Evolutionary conservation across 2,113 vertebrate species (phyloP), one percentile per base, ranked within the genome.

Genomic region (Brienomyrus longianalis): DNA sequence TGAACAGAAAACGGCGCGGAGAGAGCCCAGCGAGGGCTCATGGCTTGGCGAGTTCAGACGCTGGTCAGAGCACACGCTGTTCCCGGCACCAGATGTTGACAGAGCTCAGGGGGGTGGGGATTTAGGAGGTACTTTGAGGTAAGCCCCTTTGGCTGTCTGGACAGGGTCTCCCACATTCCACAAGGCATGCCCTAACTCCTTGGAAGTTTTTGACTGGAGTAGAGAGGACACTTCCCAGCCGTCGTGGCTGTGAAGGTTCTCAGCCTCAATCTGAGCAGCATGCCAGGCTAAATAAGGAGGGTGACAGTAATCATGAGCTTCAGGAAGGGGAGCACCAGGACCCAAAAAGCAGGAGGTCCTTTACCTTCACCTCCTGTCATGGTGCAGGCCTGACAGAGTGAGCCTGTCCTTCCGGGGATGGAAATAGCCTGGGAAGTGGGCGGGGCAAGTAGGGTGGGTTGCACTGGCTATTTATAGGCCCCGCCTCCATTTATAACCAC

Each of bases 391-490:
- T 17, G n/a, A 27, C 19, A 3, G 85, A 87, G 27, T 5, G 15
- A 17, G 45, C n/a, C 48, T 52, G 5, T 86, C 50, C 17, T 86
- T 83, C 43, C 77, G 8, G 43, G n/a, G 77, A 39, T 48, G 43
- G 21, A 27, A 84, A 48, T 84, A 84, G 83, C 83, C 45, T n/a
- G 5, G 83, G 85, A 51, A 35, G 15, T 54, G 31, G 35, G 35
- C 3, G 27, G 59, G 43, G 23, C 27, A 80, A 52, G 50, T 54
- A 54, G 31, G 62, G 10, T 70, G 10, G n/a, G 85, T 39, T 52
- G 48, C n/a, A 35, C 31, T 54, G 31, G 31, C 85, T 87, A 87
- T 87, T 54, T 87, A 87, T 87, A 87, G 51, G n/a, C 11, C 50
- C 85, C 56, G n/a, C 1, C 45, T 21, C 31, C 1, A 62, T 86